phyloP scores from a whole-genome alignment of 2,888 invertebrate genomes.

The Oxytorus armatus region DNA sequence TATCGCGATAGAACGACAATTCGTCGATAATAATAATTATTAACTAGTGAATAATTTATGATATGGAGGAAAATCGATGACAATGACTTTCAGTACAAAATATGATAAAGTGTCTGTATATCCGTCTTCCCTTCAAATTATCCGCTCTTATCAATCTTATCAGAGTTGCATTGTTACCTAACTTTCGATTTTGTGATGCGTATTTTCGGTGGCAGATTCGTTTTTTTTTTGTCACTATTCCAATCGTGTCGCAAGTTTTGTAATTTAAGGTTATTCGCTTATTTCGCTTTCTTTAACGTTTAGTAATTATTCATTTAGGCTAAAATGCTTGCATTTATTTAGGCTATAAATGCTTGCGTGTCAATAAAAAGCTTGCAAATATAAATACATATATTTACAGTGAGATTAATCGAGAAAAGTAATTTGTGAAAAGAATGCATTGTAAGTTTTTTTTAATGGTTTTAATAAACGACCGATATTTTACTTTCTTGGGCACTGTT shows the following conservation, averaged over 20 bases:
- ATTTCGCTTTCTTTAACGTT: background rate
- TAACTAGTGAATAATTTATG: background rate
- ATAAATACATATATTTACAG: conserved; percentile 8
- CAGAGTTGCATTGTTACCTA: conserved; percentile 14
- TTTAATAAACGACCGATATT: background rate
- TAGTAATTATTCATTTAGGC: background rate
- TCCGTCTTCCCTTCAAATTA: background rate
- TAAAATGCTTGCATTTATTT: too few relatives aligned
- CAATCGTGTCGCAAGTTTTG: conserved; percentile 20
- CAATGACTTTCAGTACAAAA: background rate
- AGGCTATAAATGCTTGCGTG: background rate
- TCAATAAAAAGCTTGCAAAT: background rate
- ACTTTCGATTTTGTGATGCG: conserved; percentile 16
- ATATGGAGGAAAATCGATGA: background rate
- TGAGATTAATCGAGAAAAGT: background rate
- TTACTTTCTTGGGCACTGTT: background rate
- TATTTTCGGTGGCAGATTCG: conserved; percentile 5
- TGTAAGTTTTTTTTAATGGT: background rate
- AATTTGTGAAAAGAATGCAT: background rate
- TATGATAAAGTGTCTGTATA: too few relatives aligned
- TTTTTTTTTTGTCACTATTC: background rate
- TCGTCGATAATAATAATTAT: background rate
- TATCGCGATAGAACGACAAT: background rate
- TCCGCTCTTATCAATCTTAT: conserved; percentile 24
- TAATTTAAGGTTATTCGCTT: background rate